A percentile compares a stretch with the other conserved stretches of the same genome.
phyloP scores from a whole-genome alignment of 2,888 invertebrate species.

The Cryptocheilus praepositus region DNA sequence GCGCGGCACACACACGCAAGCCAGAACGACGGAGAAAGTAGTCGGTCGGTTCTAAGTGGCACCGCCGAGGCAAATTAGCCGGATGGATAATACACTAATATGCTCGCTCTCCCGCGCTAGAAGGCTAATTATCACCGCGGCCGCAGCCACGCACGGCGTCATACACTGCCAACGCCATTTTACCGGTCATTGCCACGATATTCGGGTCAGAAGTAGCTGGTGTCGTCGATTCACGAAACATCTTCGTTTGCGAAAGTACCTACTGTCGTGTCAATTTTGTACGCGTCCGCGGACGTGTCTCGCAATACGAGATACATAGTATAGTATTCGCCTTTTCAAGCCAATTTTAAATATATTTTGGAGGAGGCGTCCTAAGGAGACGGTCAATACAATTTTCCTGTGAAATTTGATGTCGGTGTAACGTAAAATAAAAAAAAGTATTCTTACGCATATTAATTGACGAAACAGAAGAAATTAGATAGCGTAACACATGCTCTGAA shows the following conservation, averaged over 20 bases:
- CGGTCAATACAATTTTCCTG: too few relatives aligned
- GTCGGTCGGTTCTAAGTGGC: slow-evolving; percentile 27
- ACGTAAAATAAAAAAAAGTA: too few relatives aligned
- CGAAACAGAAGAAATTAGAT: too few relatives aligned
- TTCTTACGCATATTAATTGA: too few relatives aligned
- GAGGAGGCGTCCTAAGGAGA: too few relatives aligned
- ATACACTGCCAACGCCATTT: slow-evolving; percentile 6
- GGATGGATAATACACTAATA: slow-evolving; percentile 38
- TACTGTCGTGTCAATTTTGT: background rate
- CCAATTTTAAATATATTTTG: too few relatives aligned
- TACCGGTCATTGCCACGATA: slow-evolving; percentile 38
- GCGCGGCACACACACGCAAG: background rate
- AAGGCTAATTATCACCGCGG: slow-evolving; percentile 36
- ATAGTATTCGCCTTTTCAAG: too few relatives aligned
- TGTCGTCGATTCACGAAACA: background rate
- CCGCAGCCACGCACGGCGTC: slow-evolving; percentile 20
- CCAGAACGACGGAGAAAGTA: slow-evolving; percentile 40
- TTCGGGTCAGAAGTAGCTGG: slow-evolving; percentile 11
- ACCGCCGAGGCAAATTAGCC: slow-evolving; percentile 42
- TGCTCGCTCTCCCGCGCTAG: slow-evolving; percentile 27
- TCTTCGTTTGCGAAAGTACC: background rate
- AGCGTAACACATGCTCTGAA: too few relatives aligned
- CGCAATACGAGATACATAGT: background rate
- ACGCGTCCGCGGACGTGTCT: background rate
- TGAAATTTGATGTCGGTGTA: too few relatives aligned